Evolutionary conservation across 2,113 vertebrate genomes (phyloP).

Genomic region (Alethe diademata): DNA sequence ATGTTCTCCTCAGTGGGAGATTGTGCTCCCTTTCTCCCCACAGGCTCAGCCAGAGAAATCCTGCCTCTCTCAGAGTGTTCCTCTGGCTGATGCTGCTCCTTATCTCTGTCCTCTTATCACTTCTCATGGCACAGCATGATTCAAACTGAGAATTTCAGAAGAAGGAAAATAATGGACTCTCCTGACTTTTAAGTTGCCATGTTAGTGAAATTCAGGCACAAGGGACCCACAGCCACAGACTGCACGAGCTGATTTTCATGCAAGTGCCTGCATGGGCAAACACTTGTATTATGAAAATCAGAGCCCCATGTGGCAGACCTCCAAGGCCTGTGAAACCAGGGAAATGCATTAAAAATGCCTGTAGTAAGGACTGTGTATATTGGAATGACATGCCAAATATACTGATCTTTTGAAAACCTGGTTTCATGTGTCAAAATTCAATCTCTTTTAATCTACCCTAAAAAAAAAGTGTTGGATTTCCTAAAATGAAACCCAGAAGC

Average conservation of each 20-base stretch:
- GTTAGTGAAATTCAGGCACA: not conserved
- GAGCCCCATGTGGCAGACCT: not conserved
- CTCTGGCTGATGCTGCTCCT: not conserved
- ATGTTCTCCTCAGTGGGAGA: not conserved
- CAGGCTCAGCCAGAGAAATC: rapidly evolving
- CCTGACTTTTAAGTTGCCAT: not conserved
- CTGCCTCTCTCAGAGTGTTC: not conserved
- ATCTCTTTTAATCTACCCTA: conserved; percentile 5
- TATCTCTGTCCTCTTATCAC: too few species aligned
- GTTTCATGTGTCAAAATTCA: not conserved
- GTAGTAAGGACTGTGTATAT: not conserved
- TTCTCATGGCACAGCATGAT: not conserved
- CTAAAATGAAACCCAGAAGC: not conserved
- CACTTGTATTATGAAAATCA: not conserved
- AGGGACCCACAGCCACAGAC: not conserved
- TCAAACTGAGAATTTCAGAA: not conserved
- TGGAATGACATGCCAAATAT: not conserved
- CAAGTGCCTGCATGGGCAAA: not conserved
- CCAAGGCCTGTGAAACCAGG: not conserved
- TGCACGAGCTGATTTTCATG: not conserved
- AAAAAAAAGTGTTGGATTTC: not conserved
- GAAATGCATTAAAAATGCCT: not conserved
- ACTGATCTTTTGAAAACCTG: not conserved
- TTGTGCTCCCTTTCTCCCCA: not conserved
- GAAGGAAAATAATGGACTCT: not conserved